Conservation (phyloP, 2,797 vertebrate genomes). For the Natrix natrix region DNA sequence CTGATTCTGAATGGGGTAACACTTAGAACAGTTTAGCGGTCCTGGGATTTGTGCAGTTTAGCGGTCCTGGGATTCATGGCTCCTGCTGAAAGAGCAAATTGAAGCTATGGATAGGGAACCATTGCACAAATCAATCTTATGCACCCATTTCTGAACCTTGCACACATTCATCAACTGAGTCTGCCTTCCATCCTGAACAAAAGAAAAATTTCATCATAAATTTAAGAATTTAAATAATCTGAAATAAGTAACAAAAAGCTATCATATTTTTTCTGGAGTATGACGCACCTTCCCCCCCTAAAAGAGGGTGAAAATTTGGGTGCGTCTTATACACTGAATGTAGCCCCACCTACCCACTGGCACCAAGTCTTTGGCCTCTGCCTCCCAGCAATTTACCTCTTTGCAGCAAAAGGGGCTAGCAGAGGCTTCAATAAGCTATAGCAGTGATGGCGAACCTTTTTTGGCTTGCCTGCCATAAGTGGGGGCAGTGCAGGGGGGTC, state of each 20-base stretch:
- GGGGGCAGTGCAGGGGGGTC: no score
- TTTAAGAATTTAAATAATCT: neutral
- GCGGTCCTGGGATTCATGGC: neutral
- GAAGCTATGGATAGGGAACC: neutral
- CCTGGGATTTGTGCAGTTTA: neutral
- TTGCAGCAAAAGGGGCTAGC: no score
- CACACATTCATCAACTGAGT: neutral
- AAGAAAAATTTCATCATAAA: neutral
- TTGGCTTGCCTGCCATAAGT: no score
- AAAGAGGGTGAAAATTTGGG: no score
- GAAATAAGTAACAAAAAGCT: neutral
- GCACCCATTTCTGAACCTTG: neutral
- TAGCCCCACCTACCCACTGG: no score
- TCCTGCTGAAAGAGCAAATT: neutral
- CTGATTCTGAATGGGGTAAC: neutral
- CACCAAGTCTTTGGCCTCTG: no score
- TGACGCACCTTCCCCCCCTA: no score
- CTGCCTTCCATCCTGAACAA: neutral
- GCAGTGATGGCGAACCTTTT: no score
- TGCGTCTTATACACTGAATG: no score
- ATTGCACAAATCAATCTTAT: neutral
- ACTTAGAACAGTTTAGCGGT: neutral
- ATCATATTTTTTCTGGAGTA: no score
- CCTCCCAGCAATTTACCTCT: no score
- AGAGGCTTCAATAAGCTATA: no score